These are phyloP conservation scores for Eupithecia tripunctaria DNA, from an alignment of 2,888 invertebrate species.

Conservation along the genomic window DNA sequence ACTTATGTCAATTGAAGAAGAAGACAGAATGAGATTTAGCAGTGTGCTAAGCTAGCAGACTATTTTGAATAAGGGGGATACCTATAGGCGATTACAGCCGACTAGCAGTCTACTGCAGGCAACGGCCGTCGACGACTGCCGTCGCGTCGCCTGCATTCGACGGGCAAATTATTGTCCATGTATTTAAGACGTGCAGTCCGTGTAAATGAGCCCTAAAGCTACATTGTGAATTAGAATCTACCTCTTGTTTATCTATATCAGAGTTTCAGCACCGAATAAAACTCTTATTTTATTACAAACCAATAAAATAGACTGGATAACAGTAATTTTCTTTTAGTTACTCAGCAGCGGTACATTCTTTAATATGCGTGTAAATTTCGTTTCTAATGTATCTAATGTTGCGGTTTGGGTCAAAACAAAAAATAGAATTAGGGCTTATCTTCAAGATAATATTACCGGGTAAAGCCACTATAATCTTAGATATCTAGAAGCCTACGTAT, in stretches of 20 bases:
- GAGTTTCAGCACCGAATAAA: not conserved
- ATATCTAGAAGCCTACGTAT: constrained; percentile 4
- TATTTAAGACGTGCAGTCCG: no score
- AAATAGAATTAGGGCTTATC: not conserved
- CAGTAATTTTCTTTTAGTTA: not conserved
- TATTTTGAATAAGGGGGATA: no score
- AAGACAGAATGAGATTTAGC: no score
- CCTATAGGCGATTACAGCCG: no score
- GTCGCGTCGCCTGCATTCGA: no score
- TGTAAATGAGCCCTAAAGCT: no score
- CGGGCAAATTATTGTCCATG: no score
- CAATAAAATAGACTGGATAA: not conserved
- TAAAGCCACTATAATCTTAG: not conserved
- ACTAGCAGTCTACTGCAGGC: no score
- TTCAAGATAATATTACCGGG: not conserved
- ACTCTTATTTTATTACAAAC: not conserved
- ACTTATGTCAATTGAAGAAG: no score
- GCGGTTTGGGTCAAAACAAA: not conserved
- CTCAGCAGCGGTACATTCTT: not conserved
- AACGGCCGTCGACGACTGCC: no score
- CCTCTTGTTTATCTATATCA: not conserved
- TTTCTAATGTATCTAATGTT: not conserved
- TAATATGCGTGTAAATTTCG: no score
- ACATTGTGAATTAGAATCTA: not conserved
- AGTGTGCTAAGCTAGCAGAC: no score